Percentiles rank a stretch among this genome's conserved stretches.
Evolutionary conservation across 2,113 vertebrate genomes (phyloP).

Genomic region (Salvelinus alpinus): DNA sequence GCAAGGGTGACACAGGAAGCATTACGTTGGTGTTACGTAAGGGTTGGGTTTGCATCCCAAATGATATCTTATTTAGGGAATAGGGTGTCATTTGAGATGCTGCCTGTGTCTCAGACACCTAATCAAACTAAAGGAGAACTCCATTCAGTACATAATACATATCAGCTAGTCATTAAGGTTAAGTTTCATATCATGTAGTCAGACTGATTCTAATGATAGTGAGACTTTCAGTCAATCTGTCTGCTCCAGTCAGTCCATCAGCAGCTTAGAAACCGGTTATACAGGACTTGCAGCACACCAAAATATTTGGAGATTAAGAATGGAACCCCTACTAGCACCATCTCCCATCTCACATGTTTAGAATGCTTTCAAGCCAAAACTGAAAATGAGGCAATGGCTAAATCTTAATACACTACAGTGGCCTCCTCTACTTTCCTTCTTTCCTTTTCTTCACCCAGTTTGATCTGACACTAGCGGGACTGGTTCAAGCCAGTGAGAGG

Average conservation of each 20-base stretch:
- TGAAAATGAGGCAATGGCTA: too few species aligned
- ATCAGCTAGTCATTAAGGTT: neutral
- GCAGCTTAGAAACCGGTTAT: neutral
- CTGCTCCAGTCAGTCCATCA: neutral
- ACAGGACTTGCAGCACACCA: neutral
- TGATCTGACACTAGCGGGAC: neutral
- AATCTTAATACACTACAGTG: too few species aligned
- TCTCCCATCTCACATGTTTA: neutral
- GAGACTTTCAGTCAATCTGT: neutral
- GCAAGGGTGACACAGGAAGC: neutral
- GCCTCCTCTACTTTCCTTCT: too few species aligned
- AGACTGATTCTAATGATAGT: neutral
- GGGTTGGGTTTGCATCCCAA: too few species aligned
- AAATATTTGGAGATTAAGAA: neutral
- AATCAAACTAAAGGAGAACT: too few species aligned
- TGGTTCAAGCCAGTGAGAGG: neutral
- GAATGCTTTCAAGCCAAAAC: neutral
- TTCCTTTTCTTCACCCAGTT: too few species aligned
- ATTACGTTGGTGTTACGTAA: neutral
- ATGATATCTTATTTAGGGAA: too few species aligned
- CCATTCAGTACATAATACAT: neutral
- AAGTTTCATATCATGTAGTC: too few species aligned
- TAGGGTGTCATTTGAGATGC: neutral
- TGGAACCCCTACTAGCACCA: neutral
- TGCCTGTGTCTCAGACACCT: neutral